Base-by-base conservation (phyloP, 2,888 invertebrate genomes). In the Cyclophora punctaria region DNA sequence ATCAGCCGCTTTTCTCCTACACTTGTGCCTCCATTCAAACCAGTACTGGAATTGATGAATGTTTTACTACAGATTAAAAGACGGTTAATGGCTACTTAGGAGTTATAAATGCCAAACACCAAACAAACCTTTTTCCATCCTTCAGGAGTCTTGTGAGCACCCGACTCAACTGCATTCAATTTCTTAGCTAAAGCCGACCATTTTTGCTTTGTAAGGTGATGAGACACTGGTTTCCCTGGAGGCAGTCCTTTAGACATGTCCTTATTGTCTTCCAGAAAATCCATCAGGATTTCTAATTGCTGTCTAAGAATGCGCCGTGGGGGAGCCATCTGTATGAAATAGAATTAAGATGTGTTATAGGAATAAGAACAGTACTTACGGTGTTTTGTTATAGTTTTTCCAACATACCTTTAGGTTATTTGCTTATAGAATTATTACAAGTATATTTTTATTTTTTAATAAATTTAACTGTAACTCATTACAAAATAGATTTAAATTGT, bases 11-110 rank as follows among this genome's bases (percentile, higher is more conserved):
- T 84, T 85, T 67, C 76, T 85, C 62, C 80, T 80, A 56, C 82
- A 82, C 57, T 82, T 85, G 56, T 83, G 81, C 47, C 84, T 67
- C 83, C 83, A 85, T 65, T 83, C 84, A 69, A 82, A 80, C 84
- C 85, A 85, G 56, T 85, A 85, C 86, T 86, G 71, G 51, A 76
- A 73, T 56, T 33, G 5, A 5, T 37, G 2, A 37, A 20, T 20
- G 20, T 20, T 20, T 20, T 20, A 20, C 20, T 20, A 20, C 20
- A 20, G 20, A 20, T 20, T 20, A 20, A 20, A 20, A 20, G 20
- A 20, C 20, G 2, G 20, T 20, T 20, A 20, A 20, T 20, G 20
- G 20, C 20, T 20, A 20, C 20, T 1, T 1, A 20, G 20, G 20
- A 20, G 20, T 20, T 20, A 20, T 20, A 20, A 46, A 7, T 44